A percentile compares a stretch with the other conserved stretches of the same genome.
Evolutionary conservation across 2,113 vertebrate species (phyloP).

Genomic region (Salminus brasiliensis): DNA sequence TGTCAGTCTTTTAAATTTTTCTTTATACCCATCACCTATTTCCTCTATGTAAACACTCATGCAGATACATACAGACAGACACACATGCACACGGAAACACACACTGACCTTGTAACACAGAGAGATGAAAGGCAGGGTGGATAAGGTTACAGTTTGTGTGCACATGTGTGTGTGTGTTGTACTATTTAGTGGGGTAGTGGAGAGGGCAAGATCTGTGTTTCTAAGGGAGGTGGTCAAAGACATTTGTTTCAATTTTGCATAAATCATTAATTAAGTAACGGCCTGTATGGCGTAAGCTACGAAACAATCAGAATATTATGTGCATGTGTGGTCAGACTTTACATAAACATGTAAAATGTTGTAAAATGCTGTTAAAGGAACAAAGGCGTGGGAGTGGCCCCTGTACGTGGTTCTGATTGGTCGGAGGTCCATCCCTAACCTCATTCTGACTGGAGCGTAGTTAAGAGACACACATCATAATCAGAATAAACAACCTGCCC

Average conservation of each 20-base stretch:
- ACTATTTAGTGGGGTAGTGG: background rate
- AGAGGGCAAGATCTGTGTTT: slow-evolving; percentile 3
- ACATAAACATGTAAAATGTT: slow-evolving; percentile 18
- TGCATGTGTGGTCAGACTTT: background rate
- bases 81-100: background rate
- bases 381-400: slow-evolving; percentile 15
- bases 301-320: no score
- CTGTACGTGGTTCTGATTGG: slow-evolving; percentile 38
- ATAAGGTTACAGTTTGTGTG: slow-evolving; percentile 18
- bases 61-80: background rate
- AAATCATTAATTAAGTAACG: no score
- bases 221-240: no score
- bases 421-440: slow-evolving; percentile 1
- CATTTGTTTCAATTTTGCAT: no score
- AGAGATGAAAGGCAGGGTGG: background rate
- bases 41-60: slow-evolving; percentile 12
- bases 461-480: slow-evolving; percentile 30
- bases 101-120: background rate
- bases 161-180: slow-evolving; percentile 19
- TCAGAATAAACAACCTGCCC: slow-evolving; percentile 40
- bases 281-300: no score
- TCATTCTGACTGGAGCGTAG: background rate
- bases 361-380: slow-evolving; percentile 30
- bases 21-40: slow-evolving; percentile 8
- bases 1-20: background rate